Conservation (phyloP, 2,888 invertebrate species). For the Mythimna albipuncta region DNA sequence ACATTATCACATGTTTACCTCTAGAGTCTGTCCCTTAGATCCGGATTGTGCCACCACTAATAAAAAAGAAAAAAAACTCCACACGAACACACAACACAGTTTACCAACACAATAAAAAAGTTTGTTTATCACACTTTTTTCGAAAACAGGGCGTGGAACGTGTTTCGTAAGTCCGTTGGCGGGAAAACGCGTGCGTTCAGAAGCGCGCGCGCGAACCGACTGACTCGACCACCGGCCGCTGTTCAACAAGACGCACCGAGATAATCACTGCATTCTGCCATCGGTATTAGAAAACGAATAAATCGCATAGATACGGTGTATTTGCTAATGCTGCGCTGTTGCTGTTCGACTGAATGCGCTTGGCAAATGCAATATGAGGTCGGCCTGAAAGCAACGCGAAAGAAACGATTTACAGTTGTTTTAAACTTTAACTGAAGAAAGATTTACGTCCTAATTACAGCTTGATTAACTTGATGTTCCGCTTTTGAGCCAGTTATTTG, state of each 20-base stretch:
- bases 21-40: conserved; percentile 68
- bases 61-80: conserved; percentile 58
- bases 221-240: conserved; percentile 68
- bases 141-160: conserved; percentile 70
- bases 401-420: conserved; percentile 48
- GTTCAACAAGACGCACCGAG: conserved; percentile 68
- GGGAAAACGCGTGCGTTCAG: conserved; percentile 71
- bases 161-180: conserved; percentile 69
- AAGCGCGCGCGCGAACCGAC: conserved; percentile 77
- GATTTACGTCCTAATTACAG: conserved; percentile 36
- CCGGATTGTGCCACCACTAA: conserved; percentile 66
- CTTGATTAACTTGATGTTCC: conserved; percentile 23
- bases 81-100: conserved; percentile 73
- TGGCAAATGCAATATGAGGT: conserved; percentile 63
- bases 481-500: conserved; percentile 17
- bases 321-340: conserved; percentile 73
- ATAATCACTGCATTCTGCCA: conserved; percentile 77
- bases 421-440: conserved; percentile 35
- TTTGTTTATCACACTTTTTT: conserved; percentile 68
- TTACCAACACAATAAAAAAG: conserved; percentile 69
- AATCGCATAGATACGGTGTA: conserved; percentile 82
- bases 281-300: conserved; percentile 87
- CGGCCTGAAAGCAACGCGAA: conserved; percentile 52
- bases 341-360: conserved; percentile 58
- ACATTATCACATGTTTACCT: conserved; percentile 76